A percentile compares a stretch with the other conserved stretches of the same genome.
These are phyloP conservation scores for Tolmerus cingulatus DNA, from an alignment of 2,888 invertebrate genomes.

Conservation along the genomic window DNA sequence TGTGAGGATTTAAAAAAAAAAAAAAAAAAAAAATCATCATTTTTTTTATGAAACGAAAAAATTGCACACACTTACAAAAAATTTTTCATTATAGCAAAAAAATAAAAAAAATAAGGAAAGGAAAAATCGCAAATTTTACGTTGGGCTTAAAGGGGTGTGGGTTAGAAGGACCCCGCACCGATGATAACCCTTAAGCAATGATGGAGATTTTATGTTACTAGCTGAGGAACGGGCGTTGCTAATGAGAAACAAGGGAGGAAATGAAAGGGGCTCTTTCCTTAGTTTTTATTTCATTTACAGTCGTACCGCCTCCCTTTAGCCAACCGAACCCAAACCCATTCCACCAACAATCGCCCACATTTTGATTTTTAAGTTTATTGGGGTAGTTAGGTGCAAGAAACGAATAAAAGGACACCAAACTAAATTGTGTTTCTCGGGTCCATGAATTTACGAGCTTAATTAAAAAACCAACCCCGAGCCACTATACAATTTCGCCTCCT, in stretches of 20 bases:
- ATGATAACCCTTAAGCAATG: constrained; percentile 41
- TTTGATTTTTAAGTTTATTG: constrained; percentile 44
- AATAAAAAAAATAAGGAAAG: neutral
- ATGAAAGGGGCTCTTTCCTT: constrained; percentile 35
- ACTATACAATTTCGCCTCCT: constrained; percentile 27
- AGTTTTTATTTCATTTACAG: constrained; percentile 41
- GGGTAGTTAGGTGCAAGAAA: constrained; percentile 35
- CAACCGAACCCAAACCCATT: neutral
- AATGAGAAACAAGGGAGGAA: constrained; percentile 43
- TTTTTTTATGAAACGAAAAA: constrained; percentile 38
- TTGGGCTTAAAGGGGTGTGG: constrained; percentile 2
- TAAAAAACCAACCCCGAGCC: constrained; percentile 46
- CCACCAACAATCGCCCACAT: neutral
- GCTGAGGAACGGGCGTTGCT: constrained; percentile 40
- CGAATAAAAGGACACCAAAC: constrained; percentile 39
- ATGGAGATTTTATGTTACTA: constrained; percentile 40
- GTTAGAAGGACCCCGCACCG: constrained; percentile 8
- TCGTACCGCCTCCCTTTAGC: neutral
- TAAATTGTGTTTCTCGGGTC: constrained; percentile 51
- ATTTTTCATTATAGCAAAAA: constrained; percentile 41
- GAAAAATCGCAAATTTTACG: constrained; percentile 37
- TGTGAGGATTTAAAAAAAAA: neutral
- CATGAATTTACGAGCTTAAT: constrained; percentile 51
- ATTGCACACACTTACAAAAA: constrained; percentile 44
- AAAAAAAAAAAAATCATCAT: neutral